These are phyloP conservation scores for Drosophila sp. DNA, from an alignment of 1,140 invertebrate species.

Conservation along the genomic window DNA sequence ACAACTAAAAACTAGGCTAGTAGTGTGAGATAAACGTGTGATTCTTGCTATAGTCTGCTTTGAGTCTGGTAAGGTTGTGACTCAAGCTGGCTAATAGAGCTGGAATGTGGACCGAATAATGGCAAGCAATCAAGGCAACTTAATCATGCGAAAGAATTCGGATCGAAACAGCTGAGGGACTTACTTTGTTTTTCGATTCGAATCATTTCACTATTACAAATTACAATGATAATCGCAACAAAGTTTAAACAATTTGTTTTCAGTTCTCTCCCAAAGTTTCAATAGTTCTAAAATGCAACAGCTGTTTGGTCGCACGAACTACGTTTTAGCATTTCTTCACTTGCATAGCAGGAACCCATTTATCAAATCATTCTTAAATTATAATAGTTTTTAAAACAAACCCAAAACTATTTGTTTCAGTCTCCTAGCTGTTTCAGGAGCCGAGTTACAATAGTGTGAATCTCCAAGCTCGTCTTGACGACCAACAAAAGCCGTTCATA, in stretches of 20 bases:
- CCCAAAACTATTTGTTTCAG: constrained; percentile 12
- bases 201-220: background rate
- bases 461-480: constrained; percentile 3
- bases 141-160: constrained; percentile 3
- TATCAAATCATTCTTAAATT: background rate
- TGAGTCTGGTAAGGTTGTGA: constrained; percentile 12
- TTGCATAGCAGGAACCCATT: background rate
- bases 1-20: constrained; percentile 69
- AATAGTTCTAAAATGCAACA: too few relatives aligned
- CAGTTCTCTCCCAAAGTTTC: background rate
- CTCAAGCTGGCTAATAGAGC: constrained; percentile 33
- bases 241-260: background rate
- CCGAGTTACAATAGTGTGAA: constrained; percentile 17
- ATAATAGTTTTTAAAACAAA: background rate
- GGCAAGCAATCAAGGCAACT: constrained; percentile 1
- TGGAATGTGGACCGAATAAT: constrained; percentile 27
- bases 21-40: constrained; percentile 50
- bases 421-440: background rate
- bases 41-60: background rate
- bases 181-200: constrained; percentile 5
- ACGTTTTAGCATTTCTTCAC: background rate
- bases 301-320: background rate
- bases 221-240: background rate
- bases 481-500: constrained; percentile 1
- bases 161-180: constrained; percentile 29